Conservation (phyloP, 1,140 invertebrate genomes). For the Drosophila orosa region DNA sequence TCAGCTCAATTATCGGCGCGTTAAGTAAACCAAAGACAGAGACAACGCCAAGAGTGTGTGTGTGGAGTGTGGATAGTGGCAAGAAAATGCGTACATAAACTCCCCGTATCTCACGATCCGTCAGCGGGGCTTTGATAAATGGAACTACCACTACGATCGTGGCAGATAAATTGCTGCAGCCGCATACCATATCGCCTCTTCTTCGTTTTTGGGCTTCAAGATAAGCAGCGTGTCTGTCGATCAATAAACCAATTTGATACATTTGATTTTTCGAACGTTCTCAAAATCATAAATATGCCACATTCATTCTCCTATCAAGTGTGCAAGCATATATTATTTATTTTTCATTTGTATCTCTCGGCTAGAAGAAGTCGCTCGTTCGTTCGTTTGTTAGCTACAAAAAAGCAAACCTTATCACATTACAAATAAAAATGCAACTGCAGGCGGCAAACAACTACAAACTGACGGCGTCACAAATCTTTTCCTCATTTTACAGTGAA, state of each 20-base stretch:
- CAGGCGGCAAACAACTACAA: constrained; percentile 20
- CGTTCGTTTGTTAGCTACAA: constrained; percentile 55
- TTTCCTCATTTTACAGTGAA: background rate
- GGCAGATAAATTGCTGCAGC: constrained; percentile 35
- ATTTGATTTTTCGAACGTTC: constrained; percentile 7
- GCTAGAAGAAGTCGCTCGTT: background rate
- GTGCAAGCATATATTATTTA: constrained; percentile 4
- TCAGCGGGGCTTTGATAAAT: constrained; percentile 35
- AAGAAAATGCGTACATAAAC: constrained; percentile 35
- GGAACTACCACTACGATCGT: constrained; percentile 24
- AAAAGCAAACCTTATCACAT: constrained; percentile 67
- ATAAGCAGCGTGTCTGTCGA: constrained; percentile 6
- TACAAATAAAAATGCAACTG: constrained; percentile 72
- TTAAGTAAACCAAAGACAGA: constrained; percentile 30
- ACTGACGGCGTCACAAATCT: constrained; percentile 4
- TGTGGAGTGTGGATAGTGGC: constrained; percentile 17
- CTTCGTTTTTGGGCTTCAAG: no score
- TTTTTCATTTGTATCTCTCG: constrained; percentile 2
- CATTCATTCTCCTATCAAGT: constrained; percentile 3
- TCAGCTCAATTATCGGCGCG: constrained; percentile 42
- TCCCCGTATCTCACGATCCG: constrained; percentile 35
- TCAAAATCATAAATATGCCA: constrained; percentile 30
- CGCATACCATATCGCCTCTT: constrained; percentile 1
- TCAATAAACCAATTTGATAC: constrained; percentile 27
- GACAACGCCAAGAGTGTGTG: background rate